Conservation (phyloP, 1,140 invertebrate genomes). For the Halyomorpha halys region DNA sequence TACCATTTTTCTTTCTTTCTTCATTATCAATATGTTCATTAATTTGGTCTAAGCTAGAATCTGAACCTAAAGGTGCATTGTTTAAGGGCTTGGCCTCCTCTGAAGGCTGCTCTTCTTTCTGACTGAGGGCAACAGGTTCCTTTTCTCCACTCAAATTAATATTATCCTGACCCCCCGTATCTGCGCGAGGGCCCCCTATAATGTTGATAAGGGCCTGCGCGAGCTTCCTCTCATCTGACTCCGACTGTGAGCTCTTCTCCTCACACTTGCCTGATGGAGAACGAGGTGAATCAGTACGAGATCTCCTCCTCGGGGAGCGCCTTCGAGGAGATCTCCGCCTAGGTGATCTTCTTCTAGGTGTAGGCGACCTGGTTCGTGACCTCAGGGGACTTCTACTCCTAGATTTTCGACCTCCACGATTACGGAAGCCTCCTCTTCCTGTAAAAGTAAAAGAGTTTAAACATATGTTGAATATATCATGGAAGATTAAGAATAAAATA, state of each 20-base stretch:
- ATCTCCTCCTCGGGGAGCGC: conserved; percentile 1
- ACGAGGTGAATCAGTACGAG: background rate
- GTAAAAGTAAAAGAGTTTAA: background rate
- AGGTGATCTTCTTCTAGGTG: background rate
- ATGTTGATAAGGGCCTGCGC: conserved; percentile 12
- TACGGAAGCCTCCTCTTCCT: conserved; percentile 11
- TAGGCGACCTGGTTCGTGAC: background rate
- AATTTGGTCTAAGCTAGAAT: background rate
- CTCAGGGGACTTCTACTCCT: conserved; percentile 1
- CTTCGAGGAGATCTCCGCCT: conserved; percentile 1
- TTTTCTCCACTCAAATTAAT: background rate
- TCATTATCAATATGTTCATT: background rate
- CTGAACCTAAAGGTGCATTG: background rate
- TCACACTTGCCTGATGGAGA: conserved; percentile 12
- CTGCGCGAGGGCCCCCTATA: background rate
- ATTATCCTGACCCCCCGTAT: background rate
- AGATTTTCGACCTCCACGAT: conserved; percentile 8
- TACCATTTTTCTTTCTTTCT: background rate
- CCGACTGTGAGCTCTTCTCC: background rate
- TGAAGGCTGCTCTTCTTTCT: background rate
- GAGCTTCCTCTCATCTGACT: conserved; percentile 8
- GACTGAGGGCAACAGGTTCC: background rate
- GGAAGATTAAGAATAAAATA: too few species aligned
- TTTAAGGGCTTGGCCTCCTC: background rate
- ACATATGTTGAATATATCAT: too few species aligned